Evolutionary conservation across 1,140 invertebrate species (phyloP).

Genomic region (Homarus americanus): DNA sequence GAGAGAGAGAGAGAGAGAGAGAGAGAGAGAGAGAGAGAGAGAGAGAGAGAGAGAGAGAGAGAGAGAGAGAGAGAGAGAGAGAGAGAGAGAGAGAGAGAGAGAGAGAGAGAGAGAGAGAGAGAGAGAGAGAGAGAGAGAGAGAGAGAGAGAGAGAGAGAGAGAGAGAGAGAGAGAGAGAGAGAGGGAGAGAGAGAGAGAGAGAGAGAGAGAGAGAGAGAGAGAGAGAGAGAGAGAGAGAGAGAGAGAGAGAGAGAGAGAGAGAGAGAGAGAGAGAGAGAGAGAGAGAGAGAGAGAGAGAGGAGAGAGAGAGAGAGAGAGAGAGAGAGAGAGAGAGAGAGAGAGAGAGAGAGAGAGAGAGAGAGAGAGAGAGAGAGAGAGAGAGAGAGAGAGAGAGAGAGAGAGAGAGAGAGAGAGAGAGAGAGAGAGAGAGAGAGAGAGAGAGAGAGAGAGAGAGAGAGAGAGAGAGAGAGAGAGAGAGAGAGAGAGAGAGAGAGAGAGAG

Average conservation of each 20-base stretch:
- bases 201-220: conserved; percentile 33
- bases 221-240: conserved; percentile 34
- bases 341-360: not conserved
- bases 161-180: conserved; percentile 37
- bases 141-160: conserved; percentile 39
- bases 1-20: not conserved
- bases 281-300: not conserved
- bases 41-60: not conserved
- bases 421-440: not conserved
- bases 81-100: not conserved
- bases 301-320: not conserved
- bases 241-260: not conserved
- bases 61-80: conserved; percentile 8
- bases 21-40: not conserved
- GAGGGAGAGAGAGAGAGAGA: conserved; percentile 26
- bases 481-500: conserved; percentile 11
- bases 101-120: conserved; percentile 8
- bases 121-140: conserved; percentile 12
- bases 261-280: no score
- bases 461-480: conserved; percentile 26
- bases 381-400: not conserved
- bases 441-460: conserved; percentile 21
- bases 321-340: not conserved
- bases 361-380: not conserved
- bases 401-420: not conserved